Base-by-base conservation (phyloP, 2,113 vertebrate species). In the Aphyosemion australe region DNA sequence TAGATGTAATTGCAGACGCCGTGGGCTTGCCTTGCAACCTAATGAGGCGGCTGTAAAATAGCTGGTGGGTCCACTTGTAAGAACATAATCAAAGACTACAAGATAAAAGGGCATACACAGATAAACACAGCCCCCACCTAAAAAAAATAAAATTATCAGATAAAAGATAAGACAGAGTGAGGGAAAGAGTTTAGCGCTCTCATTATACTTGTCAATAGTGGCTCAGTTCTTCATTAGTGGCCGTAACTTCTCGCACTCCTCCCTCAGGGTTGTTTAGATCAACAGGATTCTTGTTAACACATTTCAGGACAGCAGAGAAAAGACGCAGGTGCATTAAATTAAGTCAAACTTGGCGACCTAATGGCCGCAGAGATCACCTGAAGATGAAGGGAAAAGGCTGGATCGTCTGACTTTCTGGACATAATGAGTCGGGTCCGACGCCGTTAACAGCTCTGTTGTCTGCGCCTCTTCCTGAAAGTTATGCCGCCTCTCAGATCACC, bases 1-100 rank as follows among this genome's bases (percentile, higher is more conserved):
- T 85, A 85, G 56, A 78, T 72, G 55, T 85, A 87, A 88, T 83
- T 84, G 76, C 74, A 79, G 82, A 71, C 84, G 74, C 84, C 80
- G 64, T 72, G 65, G 76, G 80, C 66, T 83, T 78, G 76, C 63
- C 84, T 78, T 70, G 73, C 83, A 83, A 74, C 66, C 62, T 84
- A 86, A 89, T 85, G 74, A 88, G 78, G 79, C 79, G 68, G 57
- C 56, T 60, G 65, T 84, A 69, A 86, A 83, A 79, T 69, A 74
- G 76, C 66, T 70, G 65, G 65, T 68, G 75, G 77, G 73, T 79
- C 77, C 84, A 86, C 79, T 85, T 83, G 78, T 72, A 71, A 82
- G 73, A 79, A 83, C 79, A 82, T 81, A 81, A 87, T 85, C 64
- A 85, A 87, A 84, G 77, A 78, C 68, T 61, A 72, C 48, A 68